These are phyloP conservation scores for Drosophila lutescens DNA, from an alignment of 2,888 invertebrate species.

Conservation along the genomic window DNA sequence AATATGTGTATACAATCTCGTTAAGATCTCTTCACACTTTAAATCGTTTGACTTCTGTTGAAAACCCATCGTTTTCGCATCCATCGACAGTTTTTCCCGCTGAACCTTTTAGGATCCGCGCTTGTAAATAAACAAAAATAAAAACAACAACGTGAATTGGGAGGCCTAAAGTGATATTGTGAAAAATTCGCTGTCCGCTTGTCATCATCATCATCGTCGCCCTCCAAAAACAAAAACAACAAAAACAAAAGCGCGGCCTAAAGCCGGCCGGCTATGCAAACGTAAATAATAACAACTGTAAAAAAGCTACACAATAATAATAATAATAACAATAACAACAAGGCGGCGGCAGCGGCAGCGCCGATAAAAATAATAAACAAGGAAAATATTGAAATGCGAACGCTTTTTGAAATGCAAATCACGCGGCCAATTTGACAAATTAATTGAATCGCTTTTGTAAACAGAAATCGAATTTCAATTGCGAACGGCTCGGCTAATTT, in stretches of 20 bases:
- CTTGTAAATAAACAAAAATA: background rate
- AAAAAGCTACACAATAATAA: conserved; percentile 16
- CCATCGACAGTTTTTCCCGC: background rate
- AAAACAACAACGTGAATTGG: background rate
- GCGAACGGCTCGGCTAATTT: conserved; percentile 20
- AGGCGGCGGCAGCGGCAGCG: conserved; percentile 2
- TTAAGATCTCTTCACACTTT: background rate
- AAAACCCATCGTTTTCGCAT: background rate
- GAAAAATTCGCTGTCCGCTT: background rate
- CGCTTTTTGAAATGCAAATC: conserved; percentile 49
- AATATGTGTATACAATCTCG: too few relatives aligned
- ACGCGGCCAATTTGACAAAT: conserved; percentile 52
- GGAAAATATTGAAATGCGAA: conserved; percentile 28
- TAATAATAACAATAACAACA: conserved; percentile 17
- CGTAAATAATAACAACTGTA: conserved; percentile 35
- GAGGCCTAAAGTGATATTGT: background rate
- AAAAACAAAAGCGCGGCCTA: conserved; percentile 1
- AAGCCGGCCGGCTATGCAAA: conserved; percentile 24
- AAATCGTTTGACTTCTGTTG: background rate
- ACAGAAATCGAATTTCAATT: conserved; percentile 34
- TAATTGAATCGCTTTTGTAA: conserved; percentile 46
- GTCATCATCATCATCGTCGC: background rate
- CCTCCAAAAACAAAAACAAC: background rate
- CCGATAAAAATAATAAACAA: conserved; percentile 39
- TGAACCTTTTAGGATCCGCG: background rate